Percentiles rank a stretch among this genome's conserved stretches.
Evolutionary conservation across 1,140 invertebrate species (phyloP).

Genomic region (Penaeus japonicus): DNA sequence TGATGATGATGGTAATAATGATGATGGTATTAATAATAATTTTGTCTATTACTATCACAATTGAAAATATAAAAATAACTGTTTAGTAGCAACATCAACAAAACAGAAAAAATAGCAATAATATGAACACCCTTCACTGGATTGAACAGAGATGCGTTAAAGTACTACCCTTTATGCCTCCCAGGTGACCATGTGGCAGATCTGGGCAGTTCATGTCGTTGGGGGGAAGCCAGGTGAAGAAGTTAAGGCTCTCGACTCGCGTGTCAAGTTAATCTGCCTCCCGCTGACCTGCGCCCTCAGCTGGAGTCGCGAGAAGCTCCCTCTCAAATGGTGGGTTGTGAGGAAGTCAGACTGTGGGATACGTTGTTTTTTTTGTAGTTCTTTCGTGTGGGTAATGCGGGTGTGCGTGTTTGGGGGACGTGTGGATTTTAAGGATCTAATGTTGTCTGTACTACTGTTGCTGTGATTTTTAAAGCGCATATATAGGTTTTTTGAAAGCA

Average conservation of each 20-base stretch:
- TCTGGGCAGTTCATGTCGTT: constrained; percentile 20
- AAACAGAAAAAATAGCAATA: too few relatives aligned
- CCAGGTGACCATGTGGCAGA: constrained; percentile 34
- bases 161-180: background rate
- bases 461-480: too few relatives aligned
- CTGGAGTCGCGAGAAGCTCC: constrained; percentile 4
- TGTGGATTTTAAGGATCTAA: too few relatives aligned
- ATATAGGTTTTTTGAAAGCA: too few relatives aligned
- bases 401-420: too few relatives aligned
- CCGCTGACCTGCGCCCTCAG: constrained; percentile 21
- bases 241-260: background rate
- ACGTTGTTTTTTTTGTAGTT: too few relatives aligned
- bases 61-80: background rate
- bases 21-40: background rate
- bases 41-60: background rate
- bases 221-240: background rate
- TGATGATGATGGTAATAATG: background rate
- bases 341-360: too few relatives aligned
- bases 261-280: constrained; percentile 31
- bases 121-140: too few relatives aligned
- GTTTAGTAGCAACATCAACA: too few relatives aligned
- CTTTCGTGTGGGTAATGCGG: too few relatives aligned
- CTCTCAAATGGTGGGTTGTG: background rate
- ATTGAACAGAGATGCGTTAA: background rate
- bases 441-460: background rate